Conservation (phyloP, 2,113 vertebrate genomes). For the Enhydra lutris region DNA sequence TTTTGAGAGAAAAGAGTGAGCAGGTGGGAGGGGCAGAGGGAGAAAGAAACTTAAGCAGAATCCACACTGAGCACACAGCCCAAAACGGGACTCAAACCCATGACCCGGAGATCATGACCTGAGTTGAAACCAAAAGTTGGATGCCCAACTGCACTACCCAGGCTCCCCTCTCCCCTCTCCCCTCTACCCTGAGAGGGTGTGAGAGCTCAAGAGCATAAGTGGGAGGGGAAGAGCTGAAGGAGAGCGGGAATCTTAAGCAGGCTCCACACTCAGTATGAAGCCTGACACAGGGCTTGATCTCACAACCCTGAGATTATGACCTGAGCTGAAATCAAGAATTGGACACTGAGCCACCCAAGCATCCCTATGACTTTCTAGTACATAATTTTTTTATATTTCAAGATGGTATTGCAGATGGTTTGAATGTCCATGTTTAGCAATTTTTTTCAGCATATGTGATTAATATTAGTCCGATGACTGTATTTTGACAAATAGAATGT, state of each 20-base stretch:
- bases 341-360: neutral
- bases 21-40: neutral
- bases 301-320: too few species aligned
- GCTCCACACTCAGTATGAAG: neutral
- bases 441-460: neutral
- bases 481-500: neutral
- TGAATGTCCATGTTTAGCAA: neutral
- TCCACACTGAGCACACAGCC: neutral
- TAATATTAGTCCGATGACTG: neutral
- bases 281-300: too few species aligned
- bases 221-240: neutral
- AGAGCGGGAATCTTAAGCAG: neutral
- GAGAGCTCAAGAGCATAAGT: neutral
- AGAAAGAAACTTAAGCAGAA: neutral
- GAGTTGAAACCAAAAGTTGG: neutral
- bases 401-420: neutral
- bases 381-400: slow-evolving; percentile 13
- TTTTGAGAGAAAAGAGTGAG: neutral
- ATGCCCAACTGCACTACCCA: neutral
- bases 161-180: neutral
- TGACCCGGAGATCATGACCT: neutral
- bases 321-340: neutral
- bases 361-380: neutral
- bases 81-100: neutral
- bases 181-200: neutral